These are phyloP conservation scores for Acrobeloides nanus DNA, from an alignment of 2,888 invertebrate genomes.

Conservation along the genomic window DNA sequence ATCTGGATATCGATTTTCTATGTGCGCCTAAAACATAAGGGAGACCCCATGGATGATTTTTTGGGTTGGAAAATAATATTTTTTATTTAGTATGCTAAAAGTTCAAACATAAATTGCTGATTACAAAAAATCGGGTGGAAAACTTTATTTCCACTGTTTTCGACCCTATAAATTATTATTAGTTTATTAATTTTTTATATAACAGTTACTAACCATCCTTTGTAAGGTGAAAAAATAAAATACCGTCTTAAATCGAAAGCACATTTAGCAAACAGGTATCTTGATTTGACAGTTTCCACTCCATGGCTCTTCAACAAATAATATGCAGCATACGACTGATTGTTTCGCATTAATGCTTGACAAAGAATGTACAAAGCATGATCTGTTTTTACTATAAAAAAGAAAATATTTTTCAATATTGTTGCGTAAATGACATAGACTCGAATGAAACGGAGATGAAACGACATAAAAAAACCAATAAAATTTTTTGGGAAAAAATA, in stretches of 20 bases:
- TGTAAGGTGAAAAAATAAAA: too few species aligned
- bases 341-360: constrained; percentile 14
- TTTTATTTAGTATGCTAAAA: neutral
- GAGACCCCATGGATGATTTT: too few species aligned
- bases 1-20: too few species aligned
- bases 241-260: constrained; percentile 40
- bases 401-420: neutral
- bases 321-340: constrained; percentile 13
- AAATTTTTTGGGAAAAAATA: constrained; percentile 14
- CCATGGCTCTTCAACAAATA: constrained; percentile 22
- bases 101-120: neutral
- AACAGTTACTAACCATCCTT: too few species aligned
- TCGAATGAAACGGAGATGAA: neutral
- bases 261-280: constrained; percentile 39
- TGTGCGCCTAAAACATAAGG: too few species aligned
- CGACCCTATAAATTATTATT: too few species aligned
- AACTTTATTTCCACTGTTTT: too few species aligned
- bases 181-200: too few species aligned
- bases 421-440: neutral
- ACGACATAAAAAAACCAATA: constrained; percentile 1
- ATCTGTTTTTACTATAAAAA: constrained; percentile 18
- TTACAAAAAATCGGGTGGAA: too few species aligned
- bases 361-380: constrained; percentile 16
- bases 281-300: constrained; percentile 18
- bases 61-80: constrained; percentile 3